These are phyloP conservation scores for Temnothorax curvispinosus DNA, from an alignment of 1,140 invertebrate genomes.

Conservation along the genomic window DNA sequence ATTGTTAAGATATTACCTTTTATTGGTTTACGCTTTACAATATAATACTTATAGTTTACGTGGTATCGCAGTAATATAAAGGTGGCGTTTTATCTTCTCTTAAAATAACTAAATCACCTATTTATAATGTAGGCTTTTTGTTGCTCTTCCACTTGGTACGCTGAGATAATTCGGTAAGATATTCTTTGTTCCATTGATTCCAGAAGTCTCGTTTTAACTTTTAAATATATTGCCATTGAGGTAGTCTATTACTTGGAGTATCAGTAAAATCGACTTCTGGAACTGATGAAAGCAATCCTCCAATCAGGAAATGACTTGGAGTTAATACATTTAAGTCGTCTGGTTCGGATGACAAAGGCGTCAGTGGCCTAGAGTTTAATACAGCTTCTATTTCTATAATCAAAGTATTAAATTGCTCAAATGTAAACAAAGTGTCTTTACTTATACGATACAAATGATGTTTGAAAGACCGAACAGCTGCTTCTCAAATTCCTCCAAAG, in stretches of 20 bases:
- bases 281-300: background rate
- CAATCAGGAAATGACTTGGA: slow-evolving; percentile 7
- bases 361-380: background rate
- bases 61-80: background rate
- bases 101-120: background rate
- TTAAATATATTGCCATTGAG: background rate
- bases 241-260: background rate
- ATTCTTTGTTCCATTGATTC: background rate
- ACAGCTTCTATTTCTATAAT: background rate
- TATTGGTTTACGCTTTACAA: too few relatives aligned
- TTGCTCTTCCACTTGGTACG: background rate
- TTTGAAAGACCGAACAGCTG: too few relatives aligned
- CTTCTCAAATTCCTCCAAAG: too few relatives aligned
- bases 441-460: background rate
- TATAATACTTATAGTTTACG: too few relatives aligned
- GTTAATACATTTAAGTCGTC: background rate
- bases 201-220: background rate
- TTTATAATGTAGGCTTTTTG: background rate
- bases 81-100: background rate
- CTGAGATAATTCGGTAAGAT: background rate
- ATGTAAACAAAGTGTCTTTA: background rate
- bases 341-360: background rate
- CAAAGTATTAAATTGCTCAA: background rate
- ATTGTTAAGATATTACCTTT: too few relatives aligned
- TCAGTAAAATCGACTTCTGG: background rate